Conservation (phyloP, 2,797 vertebrate genomes). For the Ciconia nigra region DNA sequence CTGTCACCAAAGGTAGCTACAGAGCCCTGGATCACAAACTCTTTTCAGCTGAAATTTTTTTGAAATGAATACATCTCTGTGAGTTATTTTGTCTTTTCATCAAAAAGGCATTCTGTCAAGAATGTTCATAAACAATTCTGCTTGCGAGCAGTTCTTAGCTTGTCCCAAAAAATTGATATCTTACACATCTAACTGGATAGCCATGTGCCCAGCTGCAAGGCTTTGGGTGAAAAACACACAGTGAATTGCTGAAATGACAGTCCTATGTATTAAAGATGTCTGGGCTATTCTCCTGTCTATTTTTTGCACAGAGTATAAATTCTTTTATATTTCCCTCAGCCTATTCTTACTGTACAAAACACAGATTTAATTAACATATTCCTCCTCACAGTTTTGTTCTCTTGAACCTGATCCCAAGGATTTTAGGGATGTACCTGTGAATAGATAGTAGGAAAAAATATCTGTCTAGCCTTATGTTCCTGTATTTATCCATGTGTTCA, state of each 20-base stretch:
- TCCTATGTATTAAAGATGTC: neutral
- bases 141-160: neutral
- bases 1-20: slow-evolving; percentile 5
- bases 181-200: neutral
- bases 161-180: neutral
- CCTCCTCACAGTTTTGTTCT: neutral
- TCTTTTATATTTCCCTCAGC: neutral
- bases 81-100: neutral
- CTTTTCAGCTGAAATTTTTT: neutral
- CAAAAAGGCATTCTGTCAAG: neutral
- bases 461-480: neutral
- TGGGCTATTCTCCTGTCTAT: neutral
- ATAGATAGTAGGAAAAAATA: neutral
- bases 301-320: neutral
- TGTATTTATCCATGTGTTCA: neutral
- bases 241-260: neutral
- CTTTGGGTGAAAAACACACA: neutral
- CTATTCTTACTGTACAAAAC: neutral
- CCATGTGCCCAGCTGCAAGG: neutral
- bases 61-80: neutral
- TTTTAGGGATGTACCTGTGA: neutral
- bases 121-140: neutral
- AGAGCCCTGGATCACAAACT: neutral
- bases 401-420: neutral
- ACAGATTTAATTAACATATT: neutral